A percentile compares a stretch with the other conserved stretches of the same genome.
phyloP scores from a whole-genome alignment of 2,113 vertebrate species.

The Prionailurus bengalensis region DNA sequence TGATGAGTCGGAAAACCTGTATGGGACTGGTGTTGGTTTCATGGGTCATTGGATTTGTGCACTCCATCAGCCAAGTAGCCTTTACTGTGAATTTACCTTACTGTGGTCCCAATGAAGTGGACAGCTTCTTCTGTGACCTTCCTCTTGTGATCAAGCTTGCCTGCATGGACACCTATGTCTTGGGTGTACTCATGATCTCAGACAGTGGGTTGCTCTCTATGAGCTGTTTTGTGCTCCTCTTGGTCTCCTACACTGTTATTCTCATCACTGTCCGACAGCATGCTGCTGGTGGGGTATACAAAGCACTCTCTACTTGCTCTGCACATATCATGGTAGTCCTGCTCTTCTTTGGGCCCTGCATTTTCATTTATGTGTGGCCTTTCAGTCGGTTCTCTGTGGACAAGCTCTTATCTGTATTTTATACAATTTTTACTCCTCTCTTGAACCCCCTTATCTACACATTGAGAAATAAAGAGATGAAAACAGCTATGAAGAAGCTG shows the following conservation, averaged over 20 bases:
- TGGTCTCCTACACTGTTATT: conserved; percentile 54
- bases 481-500: conserved; percentile 67
- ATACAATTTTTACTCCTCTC: conserved; percentile 70
- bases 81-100: conserved; percentile 76
- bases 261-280: neutral
- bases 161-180: conserved; percentile 65
- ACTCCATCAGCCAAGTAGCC: conserved; percentile 67
- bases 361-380: conserved; percentile 74
- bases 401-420: conserved; percentile 78
- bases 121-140: conserved; percentile 77
- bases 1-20: conserved; percentile 53
- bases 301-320: conserved; percentile 69
- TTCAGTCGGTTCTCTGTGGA: conserved; percentile 68
- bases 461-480: conserved; percentile 72
- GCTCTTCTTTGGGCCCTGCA: conserved; percentile 71
- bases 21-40: conserved; percentile 56
- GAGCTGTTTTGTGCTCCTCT: conserved; percentile 64
- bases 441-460: conserved; percentile 75
- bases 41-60: conserved; percentile 67
- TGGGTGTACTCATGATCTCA: conserved; percentile 67
- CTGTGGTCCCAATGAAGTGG: conserved; percentile 69
- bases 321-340: conserved; percentile 61
- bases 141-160: conserved; percentile 73
- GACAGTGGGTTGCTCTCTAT: conserved; percentile 64
- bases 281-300: neutral